These are phyloP conservation scores for Drosophila jambulina DNA, from an alignment of 1,140 invertebrate species.

Conservation along the genomic window DNA sequence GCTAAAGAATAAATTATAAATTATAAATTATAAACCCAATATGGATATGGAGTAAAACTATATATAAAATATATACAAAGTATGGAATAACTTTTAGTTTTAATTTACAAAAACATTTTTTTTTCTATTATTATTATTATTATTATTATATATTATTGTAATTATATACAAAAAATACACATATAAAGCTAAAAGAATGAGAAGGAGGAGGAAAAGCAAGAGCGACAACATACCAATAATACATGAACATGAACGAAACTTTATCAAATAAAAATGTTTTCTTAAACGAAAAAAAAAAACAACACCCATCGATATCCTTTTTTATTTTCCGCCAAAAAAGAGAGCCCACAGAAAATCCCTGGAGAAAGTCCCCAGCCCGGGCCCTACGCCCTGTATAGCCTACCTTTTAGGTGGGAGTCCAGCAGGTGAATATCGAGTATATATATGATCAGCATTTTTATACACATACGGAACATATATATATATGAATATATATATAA, in stretches of 20 bases:
- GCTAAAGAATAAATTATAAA: constrained; percentile 69
- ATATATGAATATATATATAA: constrained; percentile 46
- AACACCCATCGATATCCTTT: constrained; percentile 65
- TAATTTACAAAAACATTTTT: constrained; percentile 42
- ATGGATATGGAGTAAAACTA: constrained; percentile 52
- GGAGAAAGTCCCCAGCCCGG: constrained; percentile 3
- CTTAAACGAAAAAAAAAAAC: constrained; percentile 68
- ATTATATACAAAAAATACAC: constrained; percentile 63
- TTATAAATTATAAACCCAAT: constrained; percentile 30
- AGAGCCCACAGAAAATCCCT: constrained; percentile 36
- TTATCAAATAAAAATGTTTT: constrained; percentile 81
- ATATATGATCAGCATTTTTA: constrained; percentile 63
- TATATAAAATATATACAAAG: constrained; percentile 48
- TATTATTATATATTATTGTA: constrained; percentile 60
- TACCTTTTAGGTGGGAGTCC: constrained; percentile 18
- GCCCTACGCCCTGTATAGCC: constrained; percentile 25
- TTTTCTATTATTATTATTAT: constrained; percentile 62
- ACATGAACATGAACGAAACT: constrained; percentile 78
- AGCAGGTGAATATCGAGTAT: constrained; percentile 6
- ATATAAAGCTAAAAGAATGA: constrained; percentile 48
- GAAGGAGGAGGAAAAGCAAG: constrained; percentile 24
- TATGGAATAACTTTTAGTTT: constrained; percentile 53
- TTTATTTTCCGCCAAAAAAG: constrained; percentile 43
- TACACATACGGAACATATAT: constrained; percentile 27
- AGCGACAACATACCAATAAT: constrained; percentile 76